phyloP scores from a whole-genome alignment of 2,888 invertebrate species.

The Tachina grossa region DNA sequence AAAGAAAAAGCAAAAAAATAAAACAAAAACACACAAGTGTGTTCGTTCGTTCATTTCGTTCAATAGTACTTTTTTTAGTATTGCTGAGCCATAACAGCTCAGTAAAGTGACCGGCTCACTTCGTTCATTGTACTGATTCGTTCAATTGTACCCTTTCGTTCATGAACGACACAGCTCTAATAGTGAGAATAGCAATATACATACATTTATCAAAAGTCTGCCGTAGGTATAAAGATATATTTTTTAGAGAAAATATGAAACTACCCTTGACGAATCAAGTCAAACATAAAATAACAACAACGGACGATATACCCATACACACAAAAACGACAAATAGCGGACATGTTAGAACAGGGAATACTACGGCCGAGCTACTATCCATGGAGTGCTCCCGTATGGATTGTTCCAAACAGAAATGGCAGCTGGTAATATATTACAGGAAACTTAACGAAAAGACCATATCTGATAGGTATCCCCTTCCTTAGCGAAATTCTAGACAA shows the following conservation, averaged over 20 bases:
- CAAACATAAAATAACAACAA: not conserved
- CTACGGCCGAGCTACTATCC: not conserved
- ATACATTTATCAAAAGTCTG: slow-evolving; percentile 17
- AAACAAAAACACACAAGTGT: too few relatives aligned
- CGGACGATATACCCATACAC: slow-evolving; percentile 42
- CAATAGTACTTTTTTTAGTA: too few relatives aligned
- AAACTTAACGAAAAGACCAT: not conserved
- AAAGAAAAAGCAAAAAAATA: too few relatives aligned
- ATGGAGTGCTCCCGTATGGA: not conserved
- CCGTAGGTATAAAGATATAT: slow-evolving; percentile 31
- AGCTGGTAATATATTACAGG: not conserved
- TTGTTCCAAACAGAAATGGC: not conserved
- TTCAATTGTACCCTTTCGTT: too few relatives aligned
- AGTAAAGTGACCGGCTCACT: too few relatives aligned
- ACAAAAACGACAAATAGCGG: too few relatives aligned
- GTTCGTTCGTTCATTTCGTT: too few relatives aligned
- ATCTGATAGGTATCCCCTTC: not conserved
- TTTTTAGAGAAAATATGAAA: not conserved
- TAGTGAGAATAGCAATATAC: not conserved
- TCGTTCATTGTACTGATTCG: too few relatives aligned
- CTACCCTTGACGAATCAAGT: slow-evolving; percentile 16
- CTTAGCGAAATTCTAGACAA: not conserved
- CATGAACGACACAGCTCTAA: too few relatives aligned
- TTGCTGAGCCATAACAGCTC: too few relatives aligned
- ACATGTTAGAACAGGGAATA: not conserved